Percentiles rank a stretch among this genome's conserved stretches.
phyloP scores from a whole-genome alignment of 2,113 vertebrate species.

The Pterocles gutturalis region DNA sequence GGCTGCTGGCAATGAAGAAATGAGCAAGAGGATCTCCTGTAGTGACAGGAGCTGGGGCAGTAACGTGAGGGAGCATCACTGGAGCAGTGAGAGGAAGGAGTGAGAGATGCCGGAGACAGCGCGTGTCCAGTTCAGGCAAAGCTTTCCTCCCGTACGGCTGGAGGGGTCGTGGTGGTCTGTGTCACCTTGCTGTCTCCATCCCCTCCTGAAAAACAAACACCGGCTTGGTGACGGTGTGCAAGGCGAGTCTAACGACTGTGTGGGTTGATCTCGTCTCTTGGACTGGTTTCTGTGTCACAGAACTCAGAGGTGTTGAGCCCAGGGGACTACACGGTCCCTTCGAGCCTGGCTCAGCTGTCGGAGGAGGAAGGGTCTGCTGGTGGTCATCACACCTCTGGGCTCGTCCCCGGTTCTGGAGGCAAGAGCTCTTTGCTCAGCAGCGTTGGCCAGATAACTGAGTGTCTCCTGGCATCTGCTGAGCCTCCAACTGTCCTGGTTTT shows the following conservation, averaged over 20 bases:
- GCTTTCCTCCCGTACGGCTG: not conserved
- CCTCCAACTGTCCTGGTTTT: not conserved
- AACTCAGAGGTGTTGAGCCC: not conserved
- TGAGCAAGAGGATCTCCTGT: not conserved
- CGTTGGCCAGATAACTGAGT: not conserved
- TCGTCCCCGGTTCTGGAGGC: not conserved
- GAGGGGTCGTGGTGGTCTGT: not conserved
- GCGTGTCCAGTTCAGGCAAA: accelerated
- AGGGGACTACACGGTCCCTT: accelerated
- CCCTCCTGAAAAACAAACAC: not conserved
- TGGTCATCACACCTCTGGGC: not conserved
- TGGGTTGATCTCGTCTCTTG: not conserved
- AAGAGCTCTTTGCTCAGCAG: not conserved
- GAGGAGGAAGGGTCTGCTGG: not conserved
- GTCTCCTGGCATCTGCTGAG: not conserved
- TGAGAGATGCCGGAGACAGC: not conserved
- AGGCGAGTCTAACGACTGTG: not conserved
- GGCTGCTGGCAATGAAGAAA: not conserved
- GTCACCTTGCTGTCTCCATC: not conserved
- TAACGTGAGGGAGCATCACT: not conserved
- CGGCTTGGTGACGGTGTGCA: not conserved
- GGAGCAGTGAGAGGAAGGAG: not conserved
- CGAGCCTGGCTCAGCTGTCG: not conserved
- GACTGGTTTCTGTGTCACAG: not conserved
- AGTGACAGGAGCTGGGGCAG: not conserved